These are phyloP conservation scores for Trichoplusia ni DNA, from an alignment of 1,140 invertebrate genomes.

Conservation along the genomic window DNA sequence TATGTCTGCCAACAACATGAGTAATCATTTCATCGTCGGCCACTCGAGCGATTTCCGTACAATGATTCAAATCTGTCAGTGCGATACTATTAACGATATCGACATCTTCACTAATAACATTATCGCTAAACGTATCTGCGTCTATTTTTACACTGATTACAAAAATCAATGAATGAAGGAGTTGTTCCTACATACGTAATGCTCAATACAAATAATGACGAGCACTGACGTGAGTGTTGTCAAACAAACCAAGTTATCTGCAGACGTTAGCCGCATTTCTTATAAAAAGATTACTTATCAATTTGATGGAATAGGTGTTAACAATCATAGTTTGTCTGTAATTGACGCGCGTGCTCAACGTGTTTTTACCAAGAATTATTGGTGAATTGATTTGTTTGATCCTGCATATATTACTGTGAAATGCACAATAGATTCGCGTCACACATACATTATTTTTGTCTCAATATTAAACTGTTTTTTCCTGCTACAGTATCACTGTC, in stretches of 20 bases:
- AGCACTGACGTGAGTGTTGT: slow-evolving; percentile 38
- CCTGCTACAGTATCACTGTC: neutral
- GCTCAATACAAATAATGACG: slow-evolving; percentile 39
- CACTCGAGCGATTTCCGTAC: slow-evolving; percentile 5
- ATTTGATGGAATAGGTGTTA: slow-evolving; percentile 27
- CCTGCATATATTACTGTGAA: neutral
- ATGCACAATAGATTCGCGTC: slow-evolving; percentile 1
- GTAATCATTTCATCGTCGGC: neutral
- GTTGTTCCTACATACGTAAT: slow-evolving; percentile 41
- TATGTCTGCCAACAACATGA: neutral
- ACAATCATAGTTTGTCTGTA: slow-evolving; percentile 33
- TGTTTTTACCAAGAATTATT: slow-evolving; percentile 22
- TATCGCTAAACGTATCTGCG: neutral
- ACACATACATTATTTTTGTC: neutral
- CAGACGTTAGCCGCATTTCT: slow-evolving; percentile 30
- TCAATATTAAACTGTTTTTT: neutral
- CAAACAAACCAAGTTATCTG: slow-evolving; percentile 41
- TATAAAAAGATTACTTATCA: slow-evolving; percentile 40
- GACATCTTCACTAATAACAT: slow-evolving; percentile 1
- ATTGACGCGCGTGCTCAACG: slow-evolving; percentile 20
- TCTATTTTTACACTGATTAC: slow-evolving; percentile 39
- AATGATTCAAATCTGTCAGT: slow-evolving; percentile 9
- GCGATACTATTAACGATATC: slow-evolving; percentile 3
- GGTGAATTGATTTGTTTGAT: slow-evolving; percentile 21
- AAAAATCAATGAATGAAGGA: slow-evolving; percentile 35